phyloP scores from a whole-genome alignment of 2,797 vertebrate species.

The Chrysolophus pictus region DNA sequence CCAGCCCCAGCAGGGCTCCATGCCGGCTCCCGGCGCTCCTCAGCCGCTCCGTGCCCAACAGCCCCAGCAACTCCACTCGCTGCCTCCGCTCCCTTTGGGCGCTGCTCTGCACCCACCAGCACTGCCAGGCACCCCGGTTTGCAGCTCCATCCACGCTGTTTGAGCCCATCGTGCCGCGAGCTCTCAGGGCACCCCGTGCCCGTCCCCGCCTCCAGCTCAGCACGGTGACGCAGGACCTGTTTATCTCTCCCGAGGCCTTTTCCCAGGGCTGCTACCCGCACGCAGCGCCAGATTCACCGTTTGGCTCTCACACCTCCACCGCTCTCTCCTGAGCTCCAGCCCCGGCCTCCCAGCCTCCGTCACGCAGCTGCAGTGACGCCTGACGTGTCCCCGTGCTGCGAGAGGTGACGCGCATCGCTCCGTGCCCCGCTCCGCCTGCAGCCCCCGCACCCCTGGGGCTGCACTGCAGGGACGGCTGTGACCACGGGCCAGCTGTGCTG shows the following conservation, averaged over 20 bases:
- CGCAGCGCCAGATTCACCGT: background rate
- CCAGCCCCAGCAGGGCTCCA: rapidly evolving
- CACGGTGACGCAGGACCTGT: background rate
- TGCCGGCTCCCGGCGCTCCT: background rate
- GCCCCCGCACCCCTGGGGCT: background rate
- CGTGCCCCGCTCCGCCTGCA: background rate
- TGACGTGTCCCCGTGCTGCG: rapidly evolving
- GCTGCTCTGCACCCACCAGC: background rate
- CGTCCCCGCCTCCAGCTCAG: background rate
- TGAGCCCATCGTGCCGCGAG: rapidly evolving
- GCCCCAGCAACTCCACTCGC: rapidly evolving
- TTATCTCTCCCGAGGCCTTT: background rate
- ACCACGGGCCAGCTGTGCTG: background rate
- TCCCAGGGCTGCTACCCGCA: background rate
- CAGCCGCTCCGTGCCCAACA: rapidly evolving
- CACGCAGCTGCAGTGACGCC: background rate
- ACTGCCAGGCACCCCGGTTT: too few relatives aligned
- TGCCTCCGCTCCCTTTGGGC: background rate
- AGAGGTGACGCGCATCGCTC: rapidly evolving
- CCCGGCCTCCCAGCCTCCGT: background rate
- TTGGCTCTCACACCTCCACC: background rate
- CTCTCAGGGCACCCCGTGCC: rapidly evolving
- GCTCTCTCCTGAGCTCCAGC: background rate
- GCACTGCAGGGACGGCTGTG: too few relatives aligned
- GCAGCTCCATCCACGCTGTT: background rate